These are phyloP conservation scores for Bucco capensis DNA, from an alignment of 2,113 vertebrate genomes.

Conservation along the genomic window DNA sequence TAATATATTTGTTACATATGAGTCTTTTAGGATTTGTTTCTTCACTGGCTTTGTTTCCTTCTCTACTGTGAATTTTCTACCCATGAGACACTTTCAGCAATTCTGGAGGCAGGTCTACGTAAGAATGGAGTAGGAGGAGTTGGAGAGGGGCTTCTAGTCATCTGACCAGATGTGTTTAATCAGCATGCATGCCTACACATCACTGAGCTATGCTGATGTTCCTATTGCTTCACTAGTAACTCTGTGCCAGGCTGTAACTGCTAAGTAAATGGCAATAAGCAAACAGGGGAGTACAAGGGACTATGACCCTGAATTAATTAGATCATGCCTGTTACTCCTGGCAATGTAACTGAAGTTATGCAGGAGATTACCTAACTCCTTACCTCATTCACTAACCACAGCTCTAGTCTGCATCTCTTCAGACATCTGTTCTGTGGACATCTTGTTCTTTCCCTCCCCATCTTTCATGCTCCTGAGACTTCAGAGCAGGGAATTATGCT, in stretches of 20 bases:
- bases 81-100: not conserved
- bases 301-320: slow-evolving; percentile 10
- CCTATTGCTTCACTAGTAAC: not conserved
- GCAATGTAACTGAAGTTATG: not conserved
- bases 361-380: not conserved
- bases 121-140: not conserved
- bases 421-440: not conserved
- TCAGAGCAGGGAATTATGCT: not conserved
- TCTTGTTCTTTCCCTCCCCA: not conserved
- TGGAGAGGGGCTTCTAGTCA: not conserved
- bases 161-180: not conserved
- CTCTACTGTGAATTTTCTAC: not conserved
- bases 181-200: not conserved
- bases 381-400: not conserved
- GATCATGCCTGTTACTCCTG: not conserved
- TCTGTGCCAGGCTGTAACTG: not conserved
- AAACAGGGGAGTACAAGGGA: not conserved
- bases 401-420: not conserved
- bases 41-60: not conserved
- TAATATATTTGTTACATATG: not conserved
- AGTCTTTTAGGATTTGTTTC: too few species aligned
- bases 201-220: not conserved
- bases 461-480: not conserved
- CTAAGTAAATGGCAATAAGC: not conserved
- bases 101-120: not conserved